Evolutionary conservation across 2,888 invertebrate genomes (phyloP).

Genomic region (Agrotis ipsilon): DNA sequence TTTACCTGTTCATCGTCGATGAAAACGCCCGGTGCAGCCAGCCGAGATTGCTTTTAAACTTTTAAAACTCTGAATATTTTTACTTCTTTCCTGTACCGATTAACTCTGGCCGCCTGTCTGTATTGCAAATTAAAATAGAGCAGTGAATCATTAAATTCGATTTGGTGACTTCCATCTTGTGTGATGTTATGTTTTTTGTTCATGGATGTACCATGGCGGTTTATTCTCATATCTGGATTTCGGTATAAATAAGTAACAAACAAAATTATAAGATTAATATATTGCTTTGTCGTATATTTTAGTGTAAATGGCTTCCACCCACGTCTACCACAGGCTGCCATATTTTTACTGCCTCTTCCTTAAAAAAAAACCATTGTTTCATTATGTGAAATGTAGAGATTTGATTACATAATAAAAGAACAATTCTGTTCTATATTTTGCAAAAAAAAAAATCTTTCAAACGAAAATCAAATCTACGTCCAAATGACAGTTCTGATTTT

Average conservation of each 20-base stretch:
- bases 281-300: no score
- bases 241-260: neutral
- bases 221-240: neutral
- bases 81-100: constrained; percentile 67
- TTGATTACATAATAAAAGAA: no score
- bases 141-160: constrained; percentile 68
- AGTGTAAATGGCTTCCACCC: no score
- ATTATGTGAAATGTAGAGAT: no score
- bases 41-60: constrained; percentile 68
- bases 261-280: no score
- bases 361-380: no score
- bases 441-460: no score
- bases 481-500: no score
- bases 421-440: no score
- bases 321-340: no score
- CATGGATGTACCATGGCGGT: constrained; percentile 18
- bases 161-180: constrained; percentile 52
- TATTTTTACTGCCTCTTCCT: no score
- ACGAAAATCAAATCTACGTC: no score
- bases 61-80: constrained; percentile 68
- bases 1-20: constrained; percentile 68
- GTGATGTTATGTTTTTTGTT: constrained; percentile 17
- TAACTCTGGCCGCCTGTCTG: constrained; percentile 60
- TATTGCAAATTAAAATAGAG: constrained; percentile 71
- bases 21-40: constrained; percentile 63